Evolutionary conservation across 2,797 vertebrate species (phyloP), one percentile per base, ranked within the genome.

Genomic region (Discoglossus pictus): DNA sequence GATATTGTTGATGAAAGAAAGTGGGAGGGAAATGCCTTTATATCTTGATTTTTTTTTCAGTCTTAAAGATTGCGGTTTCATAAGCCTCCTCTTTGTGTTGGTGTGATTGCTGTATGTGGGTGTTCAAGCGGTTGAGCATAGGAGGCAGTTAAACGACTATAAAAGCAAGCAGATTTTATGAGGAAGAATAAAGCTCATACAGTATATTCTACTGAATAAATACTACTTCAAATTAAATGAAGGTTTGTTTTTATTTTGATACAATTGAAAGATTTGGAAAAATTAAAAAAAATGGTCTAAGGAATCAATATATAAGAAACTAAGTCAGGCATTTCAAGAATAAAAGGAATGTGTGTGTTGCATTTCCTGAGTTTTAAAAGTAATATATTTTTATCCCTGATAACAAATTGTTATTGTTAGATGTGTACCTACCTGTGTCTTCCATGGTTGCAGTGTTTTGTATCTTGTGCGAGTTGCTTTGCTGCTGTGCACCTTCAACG

Each of bases 11-110:
- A 42, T 70, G 68, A 70, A 70, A 70, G 60, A 56, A 63, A 56
- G 68, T 70, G 35, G 60, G 68, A 56, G 68, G 68, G 60, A 63
- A 50, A 63, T 50, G 55, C 68, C 68, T 70, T 70, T 70, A 70
- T 69, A 61, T 31, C 23, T n/a, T 55, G 43, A 63, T 38, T 63
- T 63, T 66, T 62, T 70, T 55, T 63, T n/a, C 42, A 48, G 59
- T 55, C 42, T 34, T 63, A 7, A n/a, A 63, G 43, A 63, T 70
- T 70, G 60, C 51, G 42, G 44, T 56, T 63, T 70, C 42, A 50
- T 63, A 70, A 69, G 67, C 68, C 51, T 63, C 51, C 52, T 42
- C 52, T 63, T 58, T 70, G 68, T 63, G 68, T 63, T 58, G 51
- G 60, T 62, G 68, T 70, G 68, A 63, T 70, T 70, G 68, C 60